Percentiles rank a stretch among this genome's conserved stretches.
These are phyloP conservation scores for Drepana falcataria DNA, from an alignment of 2,888 invertebrate species.

Conservation along the genomic window DNA sequence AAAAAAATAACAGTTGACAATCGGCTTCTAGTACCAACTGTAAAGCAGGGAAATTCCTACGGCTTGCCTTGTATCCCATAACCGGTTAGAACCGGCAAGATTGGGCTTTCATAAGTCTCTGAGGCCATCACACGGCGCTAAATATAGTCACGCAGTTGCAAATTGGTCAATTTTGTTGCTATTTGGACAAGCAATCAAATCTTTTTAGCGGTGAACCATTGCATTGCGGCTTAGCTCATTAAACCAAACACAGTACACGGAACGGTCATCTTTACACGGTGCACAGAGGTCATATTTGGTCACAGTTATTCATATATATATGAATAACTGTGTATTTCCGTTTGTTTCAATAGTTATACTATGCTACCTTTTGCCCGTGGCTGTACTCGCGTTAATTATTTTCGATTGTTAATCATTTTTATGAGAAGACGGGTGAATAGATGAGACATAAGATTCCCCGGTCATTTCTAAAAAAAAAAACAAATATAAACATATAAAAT, in stretches of 20 bases:
- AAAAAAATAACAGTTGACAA: neutral
- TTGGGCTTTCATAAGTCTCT: slow-evolving; percentile 2
- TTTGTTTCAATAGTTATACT: no score
- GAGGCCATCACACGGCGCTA: slow-evolving; percentile 1
- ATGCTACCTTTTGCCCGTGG: no score
- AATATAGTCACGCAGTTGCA: slow-evolving; percentile 4
- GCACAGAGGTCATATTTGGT: neutral
- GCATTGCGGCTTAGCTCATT: neutral
- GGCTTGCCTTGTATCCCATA: neutral
- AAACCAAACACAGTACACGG: neutral
- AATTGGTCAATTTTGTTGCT: slow-evolving; percentile 5
- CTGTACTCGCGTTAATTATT: no score
- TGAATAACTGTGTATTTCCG: no score
- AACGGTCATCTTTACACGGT: neutral
- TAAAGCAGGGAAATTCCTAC: neutral
- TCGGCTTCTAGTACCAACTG: neutral
- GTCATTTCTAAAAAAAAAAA: no score
- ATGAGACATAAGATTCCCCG: no score
- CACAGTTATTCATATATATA: no score
- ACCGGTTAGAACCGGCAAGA: slow-evolving; percentile 2
- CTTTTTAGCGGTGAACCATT: neutral
- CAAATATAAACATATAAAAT: no score
- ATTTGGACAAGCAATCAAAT: neutral
- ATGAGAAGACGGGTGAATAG: no score
- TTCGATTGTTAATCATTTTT: no score